Evolutionary conservation across 35 echinoderm and acorn worm genomes (phyloP), one percentile per base, ranked within the genome.

Genomic region (Strongylocentrotus purpuratus): DNA sequence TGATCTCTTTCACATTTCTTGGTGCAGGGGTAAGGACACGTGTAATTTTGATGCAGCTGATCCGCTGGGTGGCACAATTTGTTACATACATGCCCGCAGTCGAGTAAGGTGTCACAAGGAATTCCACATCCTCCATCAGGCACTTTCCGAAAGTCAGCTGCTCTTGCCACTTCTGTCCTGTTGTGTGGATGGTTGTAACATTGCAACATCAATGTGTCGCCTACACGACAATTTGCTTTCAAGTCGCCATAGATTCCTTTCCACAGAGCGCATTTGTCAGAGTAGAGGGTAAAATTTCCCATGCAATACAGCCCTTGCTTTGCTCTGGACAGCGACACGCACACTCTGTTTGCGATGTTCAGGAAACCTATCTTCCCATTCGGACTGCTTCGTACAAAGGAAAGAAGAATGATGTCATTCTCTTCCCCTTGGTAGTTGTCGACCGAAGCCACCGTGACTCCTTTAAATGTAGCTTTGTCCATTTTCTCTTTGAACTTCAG

Each of bases 331-430:
- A 99, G 85, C 31, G 97, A 94, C 18, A 99, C 98, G 46, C 98
- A 99, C 2, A 96, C 95, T 85, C 98, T 95, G 85, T 98, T 99
- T 31, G 95, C 92, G 70, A 96, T 95, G 61, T 95, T 97, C 47
- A 99, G 88, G 94, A 99, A 99, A 35, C 98, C 98, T 50, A 99
- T 99, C 47, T 46, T 96, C 3, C 98, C 97, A 90, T 96, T 97
- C 31, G 92, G 93, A 85, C 98, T 99, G 61, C 97, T 98, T 90
- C 98, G 88, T 86, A 99, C 98, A 32, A 99, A 94, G 31, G 98
- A 99, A 31, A 99, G 78, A 18, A 97, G 96, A 48, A 99, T 97
- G 33, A 99, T 99, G 47, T 99, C 98, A 94, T 99, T 99, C 86
- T 98, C 98, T 94, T 97, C 97, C 3, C 97, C 97, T 70, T 97